Evolutionary conservation across 2,888 invertebrate species (phyloP), one percentile per base, ranked within the genome.

Genomic region (Xanthostigma xanthostigma): DNA sequence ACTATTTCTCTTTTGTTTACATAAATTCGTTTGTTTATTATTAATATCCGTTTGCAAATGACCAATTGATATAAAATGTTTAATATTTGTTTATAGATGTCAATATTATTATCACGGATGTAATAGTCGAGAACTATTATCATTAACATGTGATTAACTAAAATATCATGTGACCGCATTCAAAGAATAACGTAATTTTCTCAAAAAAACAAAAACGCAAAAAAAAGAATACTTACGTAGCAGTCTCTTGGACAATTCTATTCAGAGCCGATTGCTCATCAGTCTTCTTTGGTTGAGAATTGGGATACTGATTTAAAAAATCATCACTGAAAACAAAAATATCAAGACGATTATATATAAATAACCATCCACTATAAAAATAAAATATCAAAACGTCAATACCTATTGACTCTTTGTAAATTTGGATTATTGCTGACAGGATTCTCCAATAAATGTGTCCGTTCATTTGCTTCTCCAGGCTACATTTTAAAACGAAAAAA

Each of bases 201-300:
- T 39, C 13, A 27, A 40, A 37, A n/a, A 41, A 39, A 45, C 11
- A 10, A 45, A 55, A 41, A 33, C 45, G 35, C 43, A 13, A 42
- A 41, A 49, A 37, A 46, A 50, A 49, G 6, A 47, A 49, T 38
- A 72, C 80, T 74, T 69, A 92, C 91, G 85, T 85, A 46, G 91
- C 90, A 53, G 90, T 90, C 68, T 90, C 88, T 61, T 90, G 88
- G 46, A 94, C 74, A 67, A 93, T 90, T 69, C 85, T 80, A 63
- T 81, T 89, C 44, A 93, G 74, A 1, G 90, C 92, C 59, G 87
- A 90, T 71, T 92, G 91, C 64, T 93, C 92, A 64, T 93, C 92
- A 46, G 83, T 82, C 67, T 86, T 89, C 62, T 86, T 80, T 9
- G 82, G 81, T 55, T 75, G 64, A 36, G 79, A 75, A 58, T 73